Evolutionary conservation across 2,888 invertebrate species (phyloP).

Genomic region (Tanytarsus gracilentus): DNA sequence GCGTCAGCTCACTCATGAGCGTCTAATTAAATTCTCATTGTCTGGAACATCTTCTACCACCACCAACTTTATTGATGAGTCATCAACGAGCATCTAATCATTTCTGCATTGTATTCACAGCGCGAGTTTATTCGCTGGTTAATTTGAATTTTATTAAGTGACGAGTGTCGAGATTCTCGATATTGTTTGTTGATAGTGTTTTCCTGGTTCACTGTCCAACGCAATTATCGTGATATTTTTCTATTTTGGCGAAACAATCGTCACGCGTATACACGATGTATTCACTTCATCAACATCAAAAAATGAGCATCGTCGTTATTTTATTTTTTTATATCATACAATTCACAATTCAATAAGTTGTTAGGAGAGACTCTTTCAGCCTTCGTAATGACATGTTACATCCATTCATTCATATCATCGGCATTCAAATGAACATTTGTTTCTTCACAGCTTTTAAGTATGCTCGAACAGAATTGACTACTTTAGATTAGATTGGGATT

Average conservation of each 20-base stretch:
- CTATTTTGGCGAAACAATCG: neutral
- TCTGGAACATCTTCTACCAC: too few species aligned
- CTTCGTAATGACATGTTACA: slow-evolving; percentile 12
- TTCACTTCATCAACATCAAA: neutral
- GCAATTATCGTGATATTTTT: slow-evolving; percentile 1
- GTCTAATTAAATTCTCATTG: slow-evolving; percentile 12
- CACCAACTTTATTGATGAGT: neutral
- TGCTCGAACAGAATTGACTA: too few species aligned
- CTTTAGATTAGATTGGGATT: too few species aligned
- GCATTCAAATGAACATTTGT: too few species aligned
- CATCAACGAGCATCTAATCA: too few species aligned
- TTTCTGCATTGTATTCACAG: too few species aligned
- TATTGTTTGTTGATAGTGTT: too few species aligned
- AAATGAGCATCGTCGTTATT: neutral
- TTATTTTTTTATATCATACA: neutral
- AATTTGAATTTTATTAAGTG: too few species aligned
- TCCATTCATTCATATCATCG: slow-evolving; percentile 8
- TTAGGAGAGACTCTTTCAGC: neutral
- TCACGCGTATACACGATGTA: neutral
- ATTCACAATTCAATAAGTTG: neutral
- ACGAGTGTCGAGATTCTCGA: too few species aligned
- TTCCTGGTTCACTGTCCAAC: slow-evolving; percentile 11
- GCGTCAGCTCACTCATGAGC: neutral
- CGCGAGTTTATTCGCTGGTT: too few species aligned
- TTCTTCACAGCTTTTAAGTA: too few species aligned